These are phyloP conservation scores for Epistrophe eligans DNA, from an alignment of 2,888 invertebrate species.

Conservation along the genomic window DNA sequence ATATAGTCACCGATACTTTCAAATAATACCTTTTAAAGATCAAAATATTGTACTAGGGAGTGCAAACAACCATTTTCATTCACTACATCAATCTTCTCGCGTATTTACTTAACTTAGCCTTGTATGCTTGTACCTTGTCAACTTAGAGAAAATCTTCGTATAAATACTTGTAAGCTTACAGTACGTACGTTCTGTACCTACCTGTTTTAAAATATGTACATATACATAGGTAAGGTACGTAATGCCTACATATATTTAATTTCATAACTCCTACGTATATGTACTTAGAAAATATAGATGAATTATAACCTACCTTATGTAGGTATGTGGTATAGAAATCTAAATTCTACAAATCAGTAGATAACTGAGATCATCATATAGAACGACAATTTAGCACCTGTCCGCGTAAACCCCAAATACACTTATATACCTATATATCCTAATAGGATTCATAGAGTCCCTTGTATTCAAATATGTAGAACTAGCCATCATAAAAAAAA, in stretches of 20 bases:
- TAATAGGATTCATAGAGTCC: slow-evolving; percentile 29
- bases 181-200: neutral
- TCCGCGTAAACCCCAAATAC: slow-evolving; percentile 1
- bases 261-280: neutral
- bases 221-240: too few species aligned
- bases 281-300: neutral
- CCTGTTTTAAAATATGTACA: neutral
- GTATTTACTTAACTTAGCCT: neutral
- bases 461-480: slow-evolving; percentile 4
- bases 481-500: neutral
- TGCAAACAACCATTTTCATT: slow-evolving; percentile 5
- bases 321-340: neutral
- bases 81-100: neutral
- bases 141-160: too few species aligned
- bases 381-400: slow-evolving; percentile 4
- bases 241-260: too few species aligned
- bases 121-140: too few species aligned
- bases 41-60: too few species aligned
- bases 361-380: neutral
- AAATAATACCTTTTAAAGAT: too few species aligned
- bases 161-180: too few species aligned
- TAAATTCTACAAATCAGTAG: neutral
- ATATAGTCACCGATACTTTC: too few species aligned
- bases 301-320: neutral
- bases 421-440: neutral